Evolutionary conservation across 1,140 invertebrate genomes (phyloP).

Genomic region (Drosophila arizonae): DNA sequence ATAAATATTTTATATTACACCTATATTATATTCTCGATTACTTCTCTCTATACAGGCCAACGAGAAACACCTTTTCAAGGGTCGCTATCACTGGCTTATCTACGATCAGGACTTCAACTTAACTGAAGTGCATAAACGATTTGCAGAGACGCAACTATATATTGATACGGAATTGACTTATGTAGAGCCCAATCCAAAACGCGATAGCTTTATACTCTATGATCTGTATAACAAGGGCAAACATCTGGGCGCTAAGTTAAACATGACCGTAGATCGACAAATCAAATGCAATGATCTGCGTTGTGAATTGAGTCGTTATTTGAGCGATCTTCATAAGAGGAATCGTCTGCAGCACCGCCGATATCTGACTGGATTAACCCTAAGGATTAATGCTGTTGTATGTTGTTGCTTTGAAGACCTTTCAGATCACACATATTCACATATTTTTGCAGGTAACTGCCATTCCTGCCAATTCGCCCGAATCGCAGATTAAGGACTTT

Average conservation of each 20-base stretch:
- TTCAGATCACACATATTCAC: not conserved
- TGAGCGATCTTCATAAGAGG: slow-evolving; percentile 56
- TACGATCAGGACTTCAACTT: slow-evolving; percentile 43
- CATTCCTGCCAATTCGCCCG: slow-evolving; percentile 36
- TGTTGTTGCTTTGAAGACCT: not conserved
- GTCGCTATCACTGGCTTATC: slow-evolving; percentile 67
- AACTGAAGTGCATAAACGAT: slow-evolving; percentile 26
- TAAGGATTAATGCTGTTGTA: slow-evolving; percentile 60
- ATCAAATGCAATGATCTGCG: slow-evolving; percentile 38
- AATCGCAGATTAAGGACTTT: slow-evolving; percentile 34
- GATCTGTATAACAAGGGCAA: slow-evolving; percentile 76
- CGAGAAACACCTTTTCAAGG: slow-evolving; percentile 21
- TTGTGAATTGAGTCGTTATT: slow-evolving; percentile 53
- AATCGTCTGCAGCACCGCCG: slow-evolving; percentile 57
- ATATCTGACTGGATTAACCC: slow-evolving; percentile 56
- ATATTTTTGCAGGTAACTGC: slow-evolving; percentile 17
- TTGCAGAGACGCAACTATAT: slow-evolving; percentile 44
- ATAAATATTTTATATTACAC: too few relatives aligned
- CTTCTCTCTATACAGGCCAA: slow-evolving; percentile 36
- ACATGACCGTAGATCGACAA: slow-evolving; percentile 67
- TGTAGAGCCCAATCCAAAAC: not conserved
- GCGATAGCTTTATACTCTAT: slow-evolving; percentile 40
- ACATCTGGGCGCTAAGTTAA: slow-evolving; percentile 58
- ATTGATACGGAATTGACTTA: slow-evolving; percentile 63
- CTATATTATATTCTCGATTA: not conserved